A percentile compares a stretch with the other conserved stretches of the same genome.
These are phyloP conservation scores for Pipra filicauda DNA, from an alignment of 2,113 vertebrate genomes.

Conservation along the genomic window DNA sequence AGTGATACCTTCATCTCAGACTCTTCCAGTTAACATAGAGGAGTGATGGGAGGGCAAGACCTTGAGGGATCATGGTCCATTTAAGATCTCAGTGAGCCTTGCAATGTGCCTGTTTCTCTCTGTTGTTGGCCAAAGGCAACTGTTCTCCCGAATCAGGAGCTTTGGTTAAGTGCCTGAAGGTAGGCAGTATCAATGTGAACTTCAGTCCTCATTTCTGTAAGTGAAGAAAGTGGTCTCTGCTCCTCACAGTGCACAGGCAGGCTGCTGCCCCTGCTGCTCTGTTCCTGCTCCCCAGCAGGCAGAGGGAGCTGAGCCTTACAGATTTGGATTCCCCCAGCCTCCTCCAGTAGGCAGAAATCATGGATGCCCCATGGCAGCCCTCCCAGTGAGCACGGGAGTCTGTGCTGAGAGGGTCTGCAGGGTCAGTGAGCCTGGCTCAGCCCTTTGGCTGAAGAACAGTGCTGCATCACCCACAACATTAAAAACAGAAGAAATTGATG, in stretches of 20 bases:
- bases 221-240: not conserved
- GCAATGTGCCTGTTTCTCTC: not conserved
- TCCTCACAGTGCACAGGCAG: not conserved
- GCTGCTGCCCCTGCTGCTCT: not conserved
- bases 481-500: not conserved
- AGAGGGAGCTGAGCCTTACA: not conserved
- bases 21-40: not conserved
- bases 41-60: not conserved
- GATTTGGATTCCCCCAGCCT: not conserved
- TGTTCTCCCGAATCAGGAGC: not conserved
- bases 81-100: not conserved
- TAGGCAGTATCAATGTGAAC: not conserved
- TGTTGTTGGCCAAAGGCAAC: not conserved
- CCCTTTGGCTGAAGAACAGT: not conserved
- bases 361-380: not conserved
- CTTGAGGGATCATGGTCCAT: not conserved
- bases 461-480: not conserved
- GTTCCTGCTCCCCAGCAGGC: accelerated
- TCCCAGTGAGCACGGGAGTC: not conserved
- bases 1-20: not conserved
- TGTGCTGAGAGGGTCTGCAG: not conserved
- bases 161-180: not conserved
- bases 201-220: not conserved
- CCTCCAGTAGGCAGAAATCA: accelerated
- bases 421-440: not conserved